These are phyloP conservation scores for Flexamia atlantica DNA, from an alignment of 2,888 invertebrate species.

Conservation along the genomic window DNA sequence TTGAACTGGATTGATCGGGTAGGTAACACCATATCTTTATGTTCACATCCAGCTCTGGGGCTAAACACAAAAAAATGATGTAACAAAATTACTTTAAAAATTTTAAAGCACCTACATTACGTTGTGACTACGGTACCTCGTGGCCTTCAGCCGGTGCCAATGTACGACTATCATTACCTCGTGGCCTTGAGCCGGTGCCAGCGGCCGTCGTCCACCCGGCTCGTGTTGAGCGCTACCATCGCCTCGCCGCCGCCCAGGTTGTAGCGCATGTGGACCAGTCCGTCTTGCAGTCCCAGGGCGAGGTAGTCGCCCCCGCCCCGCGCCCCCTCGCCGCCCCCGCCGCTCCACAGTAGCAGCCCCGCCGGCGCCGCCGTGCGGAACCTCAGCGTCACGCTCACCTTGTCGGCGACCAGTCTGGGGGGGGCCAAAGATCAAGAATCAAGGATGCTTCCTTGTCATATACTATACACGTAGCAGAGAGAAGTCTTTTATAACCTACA, in stretches of 20 bases:
- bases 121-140: too few relatives aligned
- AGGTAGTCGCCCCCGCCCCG: constrained; percentile 86
- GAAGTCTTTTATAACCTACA: too few relatives aligned
- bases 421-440: neutral
- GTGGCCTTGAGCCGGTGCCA: constrained; percentile 89
- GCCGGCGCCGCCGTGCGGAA: constrained; percentile 85
- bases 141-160: constrained; percentile 88
- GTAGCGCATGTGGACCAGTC: constrained; percentile 86
- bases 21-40: too few relatives aligned
- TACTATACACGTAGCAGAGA: too few relatives aligned
- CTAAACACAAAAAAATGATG: too few relatives aligned
- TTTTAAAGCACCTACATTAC: too few relatives aligned
- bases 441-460: too few relatives aligned
- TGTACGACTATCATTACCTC: constrained; percentile 91
- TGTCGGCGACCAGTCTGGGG: constrained; percentile 86
- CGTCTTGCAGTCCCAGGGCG: constrained; percentile 89
- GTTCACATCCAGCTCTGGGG: too few relatives aligned
- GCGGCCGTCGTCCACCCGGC: constrained; percentile 92
- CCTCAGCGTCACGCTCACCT: constrained; percentile 92
- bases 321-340: constrained; percentile 78
- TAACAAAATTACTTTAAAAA: too few relatives aligned
- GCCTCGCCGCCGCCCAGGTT: constrained; percentile 94
- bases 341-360: constrained; percentile 93
- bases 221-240: constrained; percentile 89
- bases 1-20: too few relatives aligned